phyloP scores from a whole-genome alignment of 2,113 vertebrate species.

The Acrocephalus arundinaceus region DNA sequence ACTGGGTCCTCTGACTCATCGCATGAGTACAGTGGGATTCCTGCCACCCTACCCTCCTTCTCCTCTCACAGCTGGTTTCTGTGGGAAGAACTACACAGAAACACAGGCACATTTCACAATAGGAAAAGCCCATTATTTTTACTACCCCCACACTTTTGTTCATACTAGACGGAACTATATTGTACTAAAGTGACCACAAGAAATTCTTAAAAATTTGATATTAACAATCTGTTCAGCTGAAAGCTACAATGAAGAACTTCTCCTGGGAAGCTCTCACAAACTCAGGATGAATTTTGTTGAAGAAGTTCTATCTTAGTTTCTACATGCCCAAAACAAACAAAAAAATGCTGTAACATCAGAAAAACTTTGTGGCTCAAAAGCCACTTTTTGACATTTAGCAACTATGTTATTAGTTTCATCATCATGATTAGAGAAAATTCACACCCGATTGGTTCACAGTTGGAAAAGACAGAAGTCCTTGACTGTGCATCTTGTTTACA shows the following conservation, averaged over 20 bases:
- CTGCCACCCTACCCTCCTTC: not conserved
- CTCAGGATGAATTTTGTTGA: not conserved
- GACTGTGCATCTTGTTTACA: not conserved
- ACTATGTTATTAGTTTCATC: not conserved
- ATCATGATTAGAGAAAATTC: not conserved
- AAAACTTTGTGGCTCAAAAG: not conserved
- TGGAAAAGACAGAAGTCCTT: not conserved
- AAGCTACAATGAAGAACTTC: not conserved
- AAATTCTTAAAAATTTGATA: not conserved
- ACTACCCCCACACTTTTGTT: not conserved
- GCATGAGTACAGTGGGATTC: rapidly evolving
- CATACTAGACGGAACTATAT: not conserved
- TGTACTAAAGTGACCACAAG: not conserved
- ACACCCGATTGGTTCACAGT: not conserved
- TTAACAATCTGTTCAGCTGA: not conserved
- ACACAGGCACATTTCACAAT: not conserved
- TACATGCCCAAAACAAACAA: not conserved
- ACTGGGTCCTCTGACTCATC: not conserved
- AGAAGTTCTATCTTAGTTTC: not conserved
- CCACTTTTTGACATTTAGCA: not conserved
- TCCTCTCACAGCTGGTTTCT: not conserved
- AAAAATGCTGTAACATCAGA: not conserved
- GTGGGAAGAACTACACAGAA: not conserved
- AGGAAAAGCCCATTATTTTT: not conserved
- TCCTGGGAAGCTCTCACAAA: not conserved